phyloP scores from a whole-genome alignment of 2,113 vertebrate genomes.

The Tyto alba region DNA sequence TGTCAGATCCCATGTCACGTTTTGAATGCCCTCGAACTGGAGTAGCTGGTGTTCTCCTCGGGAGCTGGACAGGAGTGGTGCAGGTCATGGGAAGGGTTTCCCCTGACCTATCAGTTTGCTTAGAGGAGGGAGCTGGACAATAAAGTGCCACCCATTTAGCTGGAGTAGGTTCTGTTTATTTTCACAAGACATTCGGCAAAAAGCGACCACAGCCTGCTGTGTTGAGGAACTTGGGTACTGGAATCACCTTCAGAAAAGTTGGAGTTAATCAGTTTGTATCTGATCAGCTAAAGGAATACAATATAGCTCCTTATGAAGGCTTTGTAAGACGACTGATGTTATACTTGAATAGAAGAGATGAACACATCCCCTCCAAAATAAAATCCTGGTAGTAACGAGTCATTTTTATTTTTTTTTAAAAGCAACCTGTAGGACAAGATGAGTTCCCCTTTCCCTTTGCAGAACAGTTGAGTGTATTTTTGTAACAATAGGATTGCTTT shows the following conservation, averaged over 20 bases:
- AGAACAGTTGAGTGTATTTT: neutral
- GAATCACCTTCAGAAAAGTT: neutral
- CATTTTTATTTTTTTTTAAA: neutral
- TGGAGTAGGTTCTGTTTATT: neutral
- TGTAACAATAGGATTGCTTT: neutral
- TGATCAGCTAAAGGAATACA: neutral
- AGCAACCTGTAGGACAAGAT: neutral
- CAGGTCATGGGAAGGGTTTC: neutral
- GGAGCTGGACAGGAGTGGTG: neutral
- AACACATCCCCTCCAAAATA: neutral
- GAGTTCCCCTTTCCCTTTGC: neutral
- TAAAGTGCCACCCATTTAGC: neutral
- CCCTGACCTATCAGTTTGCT: neutral
- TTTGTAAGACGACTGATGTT: neutral
- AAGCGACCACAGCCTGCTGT: neutral
- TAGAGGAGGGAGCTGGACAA: neutral
- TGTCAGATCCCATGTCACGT: neutral
- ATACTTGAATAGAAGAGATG: neutral
- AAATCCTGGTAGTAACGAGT: neutral
- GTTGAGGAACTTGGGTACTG: neutral
- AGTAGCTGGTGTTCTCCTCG: neutral
- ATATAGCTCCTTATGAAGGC: neutral
- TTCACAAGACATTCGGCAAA: neutral
- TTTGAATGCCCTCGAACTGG: neutral
- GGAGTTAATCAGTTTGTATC: neutral